Conservation (phyloP, 2,113 vertebrate species). For the Macrotus californicus region DNA sequence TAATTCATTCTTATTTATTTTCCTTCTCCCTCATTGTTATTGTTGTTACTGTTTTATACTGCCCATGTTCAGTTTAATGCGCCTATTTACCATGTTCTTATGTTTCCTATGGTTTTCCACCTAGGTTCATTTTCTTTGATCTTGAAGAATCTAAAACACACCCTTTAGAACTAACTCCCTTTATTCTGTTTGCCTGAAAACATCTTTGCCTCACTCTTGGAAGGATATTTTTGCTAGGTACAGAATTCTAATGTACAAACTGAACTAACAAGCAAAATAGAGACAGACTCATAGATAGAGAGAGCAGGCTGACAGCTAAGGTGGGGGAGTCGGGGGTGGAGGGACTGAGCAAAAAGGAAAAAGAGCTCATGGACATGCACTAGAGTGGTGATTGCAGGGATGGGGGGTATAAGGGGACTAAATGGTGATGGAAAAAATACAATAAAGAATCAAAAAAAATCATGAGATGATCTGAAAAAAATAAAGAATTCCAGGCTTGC, state of each 20-base stretch:
- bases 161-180: not conserved
- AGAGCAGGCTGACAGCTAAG: too few species aligned
- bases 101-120: not conserved
- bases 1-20: not conserved
- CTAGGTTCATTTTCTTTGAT: not conserved
- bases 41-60: not conserved
- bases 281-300: too few species aligned
- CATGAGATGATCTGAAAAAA: too few species aligned
- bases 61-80: not conserved
- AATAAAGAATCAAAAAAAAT: too few species aligned
- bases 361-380: too few species aligned
- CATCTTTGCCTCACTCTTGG: not conserved
- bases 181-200: not conserved
- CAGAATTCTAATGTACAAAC: not conserved
- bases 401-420: too few species aligned
- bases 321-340: too few species aligned
- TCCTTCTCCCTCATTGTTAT: not conserved
- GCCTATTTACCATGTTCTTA: not conserved
- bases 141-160: not conserved
- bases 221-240: not conserved
- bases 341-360: too few species aligned
- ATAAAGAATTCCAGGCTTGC: not conserved
- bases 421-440: too few species aligned
- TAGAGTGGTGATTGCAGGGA: too few species aligned
- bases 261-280: too few species aligned